Percentiles rank a stretch among this genome's conserved stretches.
phyloP scores from a whole-genome alignment of 1,140 invertebrate species.

The Zaprionus gabonicus region DNA sequence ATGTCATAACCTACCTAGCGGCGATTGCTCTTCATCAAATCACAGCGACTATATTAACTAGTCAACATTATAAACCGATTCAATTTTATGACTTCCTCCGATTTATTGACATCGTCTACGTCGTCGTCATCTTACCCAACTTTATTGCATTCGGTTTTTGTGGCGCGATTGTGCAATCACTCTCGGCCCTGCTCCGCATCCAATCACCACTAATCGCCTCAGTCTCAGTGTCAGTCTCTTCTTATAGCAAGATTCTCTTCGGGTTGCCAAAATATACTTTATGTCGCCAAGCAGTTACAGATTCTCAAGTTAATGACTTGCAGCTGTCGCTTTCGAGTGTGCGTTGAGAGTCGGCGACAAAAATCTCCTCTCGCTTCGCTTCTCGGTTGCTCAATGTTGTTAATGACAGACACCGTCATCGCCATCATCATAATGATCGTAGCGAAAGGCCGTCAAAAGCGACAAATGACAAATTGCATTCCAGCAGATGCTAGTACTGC shows the following conservation, averaged over 20 bases:
- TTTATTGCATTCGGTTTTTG: constrained; percentile 51
- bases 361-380: constrained; percentile 5
- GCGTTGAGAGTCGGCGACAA: background rate
- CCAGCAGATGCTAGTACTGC: constrained; percentile 1
- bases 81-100: constrained; percentile 63
- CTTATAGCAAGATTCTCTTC: background rate
- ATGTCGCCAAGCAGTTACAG: constrained; percentile 5
- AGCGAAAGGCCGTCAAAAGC: constrained; percentile 45
- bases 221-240: background rate
- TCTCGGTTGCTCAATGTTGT: constrained; percentile 7
- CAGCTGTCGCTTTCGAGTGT: constrained; percentile 4
- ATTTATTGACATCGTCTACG: constrained; percentile 62
- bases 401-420: constrained; percentile 53
- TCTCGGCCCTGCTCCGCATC: constrained; percentile 4
- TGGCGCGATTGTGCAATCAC: constrained; percentile 18
- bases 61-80: constrained; percentile 51
- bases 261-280: constrained; percentile 7
- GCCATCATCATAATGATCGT: background rate
- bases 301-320: constrained; percentile 9
- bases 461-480: constrained; percentile 61
- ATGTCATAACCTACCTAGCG: background rate
- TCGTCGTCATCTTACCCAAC: constrained; percentile 41
- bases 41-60: constrained; percentile 11
- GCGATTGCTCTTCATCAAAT: background rate
- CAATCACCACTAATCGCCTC: constrained; percentile 3